Percentiles rank a stretch among this genome's conserved stretches.
These are phyloP conservation scores for Diploptera punctata DNA, from an alignment of 2,888 invertebrate genomes.

Conservation along the genomic window DNA sequence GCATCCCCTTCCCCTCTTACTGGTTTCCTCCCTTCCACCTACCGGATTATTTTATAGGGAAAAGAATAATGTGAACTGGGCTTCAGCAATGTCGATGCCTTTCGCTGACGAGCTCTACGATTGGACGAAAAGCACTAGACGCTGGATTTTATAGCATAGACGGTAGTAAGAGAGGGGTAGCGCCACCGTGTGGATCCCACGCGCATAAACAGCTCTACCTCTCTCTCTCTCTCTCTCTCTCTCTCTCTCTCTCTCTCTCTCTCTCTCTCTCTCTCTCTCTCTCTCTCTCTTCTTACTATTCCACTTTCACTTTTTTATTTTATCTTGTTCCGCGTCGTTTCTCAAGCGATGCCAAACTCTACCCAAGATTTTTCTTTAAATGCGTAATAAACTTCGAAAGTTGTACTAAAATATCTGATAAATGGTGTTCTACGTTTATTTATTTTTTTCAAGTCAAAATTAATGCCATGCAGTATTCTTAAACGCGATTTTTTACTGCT, in stretches of 20 bases:
- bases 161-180: neutral
- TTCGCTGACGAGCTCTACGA: neutral
- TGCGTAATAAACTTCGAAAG: conserved; percentile 5
- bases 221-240: no score
- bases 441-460: neutral
- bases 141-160: conserved; percentile 11
- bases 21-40: neutral
- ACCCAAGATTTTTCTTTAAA: conserved; percentile 5
- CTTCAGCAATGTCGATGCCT: neutral
- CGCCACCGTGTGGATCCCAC: neutral
- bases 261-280: neutral
- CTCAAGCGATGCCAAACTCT: conserved; percentile 5
- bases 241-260: neutral
- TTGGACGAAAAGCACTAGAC: conserved; percentile 8
- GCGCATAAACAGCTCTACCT: no score
- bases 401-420: conserved; percentile 4
- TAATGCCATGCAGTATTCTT: neutral
- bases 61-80: conserved; percentile 19
- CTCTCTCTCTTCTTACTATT: no score
- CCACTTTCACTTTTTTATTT: neutral
- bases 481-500: neutral
- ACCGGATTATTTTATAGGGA: conserved; percentile 21
- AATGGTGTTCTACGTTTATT: neutral
- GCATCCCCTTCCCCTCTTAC: neutral
- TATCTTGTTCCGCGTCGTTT: neutral